phyloP scores from a whole-genome alignment of 2,113 vertebrate genomes.

The Thinocorus orbignyianus region DNA sequence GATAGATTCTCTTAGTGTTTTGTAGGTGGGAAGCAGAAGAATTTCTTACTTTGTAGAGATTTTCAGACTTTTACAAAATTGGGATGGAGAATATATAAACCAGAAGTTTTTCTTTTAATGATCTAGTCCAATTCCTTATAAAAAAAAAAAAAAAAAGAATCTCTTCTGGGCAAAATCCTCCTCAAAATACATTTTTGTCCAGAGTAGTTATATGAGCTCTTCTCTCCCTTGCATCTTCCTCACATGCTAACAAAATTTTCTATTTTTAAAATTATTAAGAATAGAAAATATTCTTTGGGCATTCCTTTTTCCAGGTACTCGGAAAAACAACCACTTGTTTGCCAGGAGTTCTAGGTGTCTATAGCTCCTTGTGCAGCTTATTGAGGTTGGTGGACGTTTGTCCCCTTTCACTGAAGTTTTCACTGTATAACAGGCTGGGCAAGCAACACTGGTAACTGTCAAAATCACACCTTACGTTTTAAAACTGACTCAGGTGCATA shows the following conservation, averaged over 20 bases:
- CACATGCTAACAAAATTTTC: not conserved
- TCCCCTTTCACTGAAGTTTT: not conserved
- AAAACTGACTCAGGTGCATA: not conserved
- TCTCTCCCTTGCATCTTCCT: not conserved
- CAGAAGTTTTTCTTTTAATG: not conserved
- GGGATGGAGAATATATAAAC: not conserved
- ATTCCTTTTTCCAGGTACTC: not conserved
- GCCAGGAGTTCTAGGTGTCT: not conserved
- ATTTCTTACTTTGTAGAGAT: not conserved
- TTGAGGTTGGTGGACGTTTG: not conserved
- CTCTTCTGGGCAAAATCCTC: not conserved
- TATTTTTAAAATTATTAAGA: not conserved
- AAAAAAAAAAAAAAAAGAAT: not conserved
- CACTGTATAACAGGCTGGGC: not conserved
- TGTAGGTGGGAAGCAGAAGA: not conserved
- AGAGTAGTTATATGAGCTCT: not conserved
- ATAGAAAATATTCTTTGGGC: not conserved
- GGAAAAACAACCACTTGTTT: not conserved
- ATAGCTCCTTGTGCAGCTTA: not conserved
- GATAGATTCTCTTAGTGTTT: not conserved
- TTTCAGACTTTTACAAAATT: not conserved
- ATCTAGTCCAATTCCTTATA: not conserved
- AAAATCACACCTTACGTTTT: not conserved
- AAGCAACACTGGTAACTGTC: not conserved
- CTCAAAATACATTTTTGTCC: not conserved